Base-by-base conservation (phyloP, 2,888 invertebrate genomes). In the Agrilus biguttatus region DNA sequence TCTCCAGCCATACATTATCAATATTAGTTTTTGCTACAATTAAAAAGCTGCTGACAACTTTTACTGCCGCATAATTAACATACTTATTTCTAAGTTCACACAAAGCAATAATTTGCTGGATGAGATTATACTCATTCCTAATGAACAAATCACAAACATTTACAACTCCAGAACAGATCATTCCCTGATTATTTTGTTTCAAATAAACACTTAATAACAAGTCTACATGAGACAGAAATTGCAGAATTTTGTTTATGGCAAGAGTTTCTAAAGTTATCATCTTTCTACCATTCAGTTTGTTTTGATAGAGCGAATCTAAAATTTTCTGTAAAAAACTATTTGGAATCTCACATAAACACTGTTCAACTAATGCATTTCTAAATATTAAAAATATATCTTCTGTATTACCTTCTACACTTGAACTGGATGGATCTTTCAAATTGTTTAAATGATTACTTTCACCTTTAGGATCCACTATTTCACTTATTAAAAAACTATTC, bases 191-290 rank as follows among this genome's bases (percentile, higher is more conserved):
- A 54, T 86, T 87, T 62, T 90, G 89, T 60, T 86, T 86, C 41
- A 87, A 70, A 58, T 88, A 87, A 40, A 88, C 77, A 61, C 88
- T 87, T 58, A 87, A 87, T 50, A 89, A 70, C 12, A 89, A 68
- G 57, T 90, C 88, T 55, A 89, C 73, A 50, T 84, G 85, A 46
- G 88, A 88, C 48, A 90, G 70, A 59, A 87, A 87, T 54, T 86
- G 80, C 36, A 90, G 62, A 5, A 83, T 71, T 56, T 77, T 74
- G 49, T 76, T 74, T n/a, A 73, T 70, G 34, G 77, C 74, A 77
- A 80, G 81, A 60, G 78, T 72, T 42, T 72, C 67, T 42, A 78
- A 57, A 46, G 72, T 69, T 1, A 72, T 69, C 14, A 70, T 69
- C 34, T 74, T 63, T 35, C 65, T 66, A 3, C 72, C 73, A 50